phyloP scores from a whole-genome alignment of 2,113 vertebrate species.

The Dicrurus megarhynchus region DNA sequence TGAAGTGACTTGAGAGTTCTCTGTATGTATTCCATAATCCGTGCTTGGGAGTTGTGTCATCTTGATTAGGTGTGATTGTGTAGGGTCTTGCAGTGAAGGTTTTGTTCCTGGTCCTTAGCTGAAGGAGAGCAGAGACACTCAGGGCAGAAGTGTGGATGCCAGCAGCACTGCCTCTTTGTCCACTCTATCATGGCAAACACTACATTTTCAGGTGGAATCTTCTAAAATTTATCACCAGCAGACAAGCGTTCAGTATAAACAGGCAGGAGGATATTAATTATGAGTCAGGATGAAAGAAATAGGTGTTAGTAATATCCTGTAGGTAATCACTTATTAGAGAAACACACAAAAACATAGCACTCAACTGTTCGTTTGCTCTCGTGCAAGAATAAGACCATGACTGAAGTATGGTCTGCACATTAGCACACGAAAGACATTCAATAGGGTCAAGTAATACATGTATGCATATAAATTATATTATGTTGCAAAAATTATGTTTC shows the following conservation, averaged over 20 bases:
- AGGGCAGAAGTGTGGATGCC: background rate
- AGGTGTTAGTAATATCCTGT: background rate
- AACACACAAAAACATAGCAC: background rate
- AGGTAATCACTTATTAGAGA: background rate
- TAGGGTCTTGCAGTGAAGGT: background rate
- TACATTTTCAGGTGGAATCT: background rate
- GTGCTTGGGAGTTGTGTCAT: slow-evolving; percentile 46
- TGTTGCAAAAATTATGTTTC: background rate
- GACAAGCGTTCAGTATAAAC: background rate
- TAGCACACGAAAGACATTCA: background rate
- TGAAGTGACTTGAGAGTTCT: slow-evolving; percentile 21
- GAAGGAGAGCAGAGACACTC: background rate
- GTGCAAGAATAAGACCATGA: background rate
- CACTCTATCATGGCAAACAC: rapidly evolving
- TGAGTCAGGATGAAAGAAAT: background rate
- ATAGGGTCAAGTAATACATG: background rate
- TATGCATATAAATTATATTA: background rate
- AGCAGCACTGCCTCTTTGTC: background rate
- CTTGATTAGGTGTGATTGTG: slow-evolving; percentile 1
- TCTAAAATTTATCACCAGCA: background rate
- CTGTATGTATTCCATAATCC: background rate
- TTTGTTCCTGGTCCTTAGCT: slow-evolving; percentile 3
- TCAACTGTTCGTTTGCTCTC: rapidly evolving
- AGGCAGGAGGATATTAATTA: background rate
- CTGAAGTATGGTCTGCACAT: background rate